A percentile compares a stretch with the other conserved stretches of the same genome.
Evolutionary conservation across 2,797 vertebrate species (phyloP).

Genomic region (Mormyrops boulengeri): DNA sequence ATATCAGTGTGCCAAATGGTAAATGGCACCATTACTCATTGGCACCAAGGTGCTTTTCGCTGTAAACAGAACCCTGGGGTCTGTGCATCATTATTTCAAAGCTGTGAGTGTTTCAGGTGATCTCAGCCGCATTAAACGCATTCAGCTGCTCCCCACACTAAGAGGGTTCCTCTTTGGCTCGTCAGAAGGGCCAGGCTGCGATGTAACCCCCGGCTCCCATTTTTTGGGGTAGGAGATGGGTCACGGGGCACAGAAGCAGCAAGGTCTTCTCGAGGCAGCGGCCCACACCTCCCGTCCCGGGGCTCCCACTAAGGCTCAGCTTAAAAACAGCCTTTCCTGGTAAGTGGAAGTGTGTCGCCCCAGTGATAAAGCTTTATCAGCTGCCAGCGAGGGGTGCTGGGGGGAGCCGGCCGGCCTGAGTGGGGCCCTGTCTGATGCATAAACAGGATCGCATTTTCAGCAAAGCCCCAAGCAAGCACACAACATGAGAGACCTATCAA

Average conservation of each 20-base stretch:
- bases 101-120: background rate
- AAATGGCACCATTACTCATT: background rate
- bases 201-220: background rate
- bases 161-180: background rate
- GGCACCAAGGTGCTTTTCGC: background rate
- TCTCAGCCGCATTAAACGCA: background rate
- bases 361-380: constrained; percentile 70
- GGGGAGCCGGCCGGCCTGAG: constrained; percentile 46
- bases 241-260: background rate
- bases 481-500: background rate
- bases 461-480: background rate
- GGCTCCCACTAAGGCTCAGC: background rate
- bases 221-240: background rate
- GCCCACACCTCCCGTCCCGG: background rate
- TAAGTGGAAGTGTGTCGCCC: constrained; percentile 51
- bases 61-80: background rate
- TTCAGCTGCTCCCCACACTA: background rate
- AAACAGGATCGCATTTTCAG: constrained; percentile 23
- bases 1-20: background rate
- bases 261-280: background rate
- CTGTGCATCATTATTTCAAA: background rate
- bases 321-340: constrained; percentile 52
- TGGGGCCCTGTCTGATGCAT: constrained; percentile 51
- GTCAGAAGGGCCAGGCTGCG: background rate
- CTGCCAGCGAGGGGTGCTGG: constrained; percentile 20